A percentile compares a stretch with the other conserved stretches of the same genome.
Conservation (phyloP, 2,888 invertebrate genomes). For the Ormyrus labotus region DNA sequence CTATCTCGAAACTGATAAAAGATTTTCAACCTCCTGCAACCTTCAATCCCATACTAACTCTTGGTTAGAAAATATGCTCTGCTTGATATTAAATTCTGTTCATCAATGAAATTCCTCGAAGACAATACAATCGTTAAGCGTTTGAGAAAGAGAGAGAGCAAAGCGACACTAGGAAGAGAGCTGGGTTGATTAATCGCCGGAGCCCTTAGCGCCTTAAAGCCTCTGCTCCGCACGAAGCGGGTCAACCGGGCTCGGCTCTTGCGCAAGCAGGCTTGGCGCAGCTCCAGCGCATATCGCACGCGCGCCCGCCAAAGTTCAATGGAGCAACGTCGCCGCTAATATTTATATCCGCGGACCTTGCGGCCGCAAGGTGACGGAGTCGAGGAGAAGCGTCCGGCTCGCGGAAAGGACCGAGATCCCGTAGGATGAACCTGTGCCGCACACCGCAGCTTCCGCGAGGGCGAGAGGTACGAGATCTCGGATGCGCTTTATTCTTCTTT, state of each 20-base stretch:
- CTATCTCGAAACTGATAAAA: too few relatives aligned
- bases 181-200: too few relatives aligned
- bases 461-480: neutral
- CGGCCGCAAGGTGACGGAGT: neutral
- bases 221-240: slow-evolving; percentile 63
- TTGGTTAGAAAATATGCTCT: too few relatives aligned
- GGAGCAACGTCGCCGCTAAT: slow-evolving; percentile 68
- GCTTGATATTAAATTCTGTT: too few relatives aligned
- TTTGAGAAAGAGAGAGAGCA: too few relatives aligned
- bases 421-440: neutral
- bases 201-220: too few relatives aligned
- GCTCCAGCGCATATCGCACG: slow-evolving; percentile 30
- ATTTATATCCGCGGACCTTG: slow-evolving; percentile 29
- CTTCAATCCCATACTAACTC: too few relatives aligned
- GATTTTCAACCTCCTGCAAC: too few relatives aligned
- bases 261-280: slow-evolving; percentile 54
- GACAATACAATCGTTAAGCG: too few relatives aligned
- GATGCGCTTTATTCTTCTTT: neutral
- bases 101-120: too few relatives aligned
- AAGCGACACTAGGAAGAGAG: too few relatives aligned
- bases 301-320: slow-evolving; percentile 73
- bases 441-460: neutral
- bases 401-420: neutral
- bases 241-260: slow-evolving; percentile 71
- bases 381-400: too few relatives aligned